Conservation (phyloP, 2,797 vertebrate species). For the Molothrus aeneus region DNA sequence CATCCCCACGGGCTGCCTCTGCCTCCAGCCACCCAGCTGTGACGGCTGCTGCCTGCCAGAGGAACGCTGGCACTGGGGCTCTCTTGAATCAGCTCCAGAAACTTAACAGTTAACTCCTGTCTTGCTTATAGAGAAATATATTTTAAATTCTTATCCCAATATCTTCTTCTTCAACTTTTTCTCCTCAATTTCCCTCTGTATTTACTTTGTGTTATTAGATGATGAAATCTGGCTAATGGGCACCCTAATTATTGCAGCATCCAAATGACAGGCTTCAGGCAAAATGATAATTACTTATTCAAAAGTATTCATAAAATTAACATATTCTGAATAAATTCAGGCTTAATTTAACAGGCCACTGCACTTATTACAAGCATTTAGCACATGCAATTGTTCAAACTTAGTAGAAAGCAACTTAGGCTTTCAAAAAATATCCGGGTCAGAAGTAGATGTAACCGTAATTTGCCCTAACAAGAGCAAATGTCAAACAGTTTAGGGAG, state of each 20-base stretch:
- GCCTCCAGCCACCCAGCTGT: not conserved
- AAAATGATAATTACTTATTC: constrained; percentile 37
- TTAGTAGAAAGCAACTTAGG: not conserved
- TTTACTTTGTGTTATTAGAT: not conserved
- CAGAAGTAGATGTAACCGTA: constrained; percentile 25
- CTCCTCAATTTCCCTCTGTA: not conserved
- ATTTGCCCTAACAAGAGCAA: not conserved
- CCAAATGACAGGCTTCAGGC: not conserved
- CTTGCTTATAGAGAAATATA: not conserved
- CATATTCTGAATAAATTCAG: constrained; percentile 41
- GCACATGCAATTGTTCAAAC: not conserved
- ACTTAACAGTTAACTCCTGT: not conserved
- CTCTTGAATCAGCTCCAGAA: not conserved
- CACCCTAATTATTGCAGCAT: constrained; percentile 27
- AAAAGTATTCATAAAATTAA: constrained; percentile 48
- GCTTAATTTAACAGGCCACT: constrained; percentile 59
- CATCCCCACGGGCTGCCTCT: not conserved
- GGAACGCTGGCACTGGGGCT: not conserved
- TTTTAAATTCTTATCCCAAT: not conserved
- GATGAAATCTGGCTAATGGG: constrained; percentile 24
- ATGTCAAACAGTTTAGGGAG: not conserved
- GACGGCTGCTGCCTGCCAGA: not conserved
- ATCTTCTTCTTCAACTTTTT: not conserved
- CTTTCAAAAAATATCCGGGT: constrained; percentile 10
- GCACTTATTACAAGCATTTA: constrained; percentile 1